Evolutionary conservation across 2,888 invertebrate genomes (phyloP).

Genomic region (Rambutsinella grinnellia): DNA sequence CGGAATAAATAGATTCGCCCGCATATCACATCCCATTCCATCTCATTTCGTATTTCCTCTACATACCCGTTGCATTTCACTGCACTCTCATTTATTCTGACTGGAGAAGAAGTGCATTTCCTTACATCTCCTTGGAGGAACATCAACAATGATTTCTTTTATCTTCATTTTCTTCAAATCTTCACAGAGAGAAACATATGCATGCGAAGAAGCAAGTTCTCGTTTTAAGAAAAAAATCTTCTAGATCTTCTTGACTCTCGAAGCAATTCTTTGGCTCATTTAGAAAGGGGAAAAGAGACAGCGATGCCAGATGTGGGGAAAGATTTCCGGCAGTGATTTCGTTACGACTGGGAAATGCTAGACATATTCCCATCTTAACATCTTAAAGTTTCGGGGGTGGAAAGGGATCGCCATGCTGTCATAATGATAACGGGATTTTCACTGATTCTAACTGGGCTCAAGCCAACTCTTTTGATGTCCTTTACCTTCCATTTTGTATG

Average conservation of each 20-base stretch:
- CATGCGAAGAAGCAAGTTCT: slow-evolving; percentile 6
- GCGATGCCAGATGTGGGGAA: slow-evolving; percentile 66
- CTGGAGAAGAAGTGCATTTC: slow-evolving; percentile 27
- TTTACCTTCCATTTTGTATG: not conserved
- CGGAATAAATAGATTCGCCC: slow-evolving; percentile 35
- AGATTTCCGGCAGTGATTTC: slow-evolving; percentile 65
- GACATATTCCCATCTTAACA: slow-evolving; percentile 1
- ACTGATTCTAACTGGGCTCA: not conserved
- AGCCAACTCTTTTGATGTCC: not conserved
- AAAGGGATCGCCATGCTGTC: not conserved
- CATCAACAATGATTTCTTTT: slow-evolving; percentile 53
- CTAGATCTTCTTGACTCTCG: slow-evolving; percentile 49
- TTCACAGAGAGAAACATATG: slow-evolving; percentile 21
- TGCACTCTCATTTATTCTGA: slow-evolving; percentile 16
- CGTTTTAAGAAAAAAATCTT: slow-evolving; percentile 30
- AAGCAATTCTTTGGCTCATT: slow-evolving; percentile 65
- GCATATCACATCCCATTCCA: slow-evolving; percentile 42
- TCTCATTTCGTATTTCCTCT: slow-evolving; percentile 36
- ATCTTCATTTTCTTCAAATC: slow-evolving; percentile 32
- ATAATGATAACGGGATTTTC: not conserved
- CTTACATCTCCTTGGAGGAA: slow-evolving; percentile 50
- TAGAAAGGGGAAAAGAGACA: slow-evolving; percentile 53
- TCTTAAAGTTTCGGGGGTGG: not conserved
- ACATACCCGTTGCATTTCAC: slow-evolving; percentile 26
- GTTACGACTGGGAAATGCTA: slow-evolving; percentile 37